Base-by-base conservation (phyloP, 2,888 invertebrate genomes). In the Spilosoma lubricipeda region DNA sequence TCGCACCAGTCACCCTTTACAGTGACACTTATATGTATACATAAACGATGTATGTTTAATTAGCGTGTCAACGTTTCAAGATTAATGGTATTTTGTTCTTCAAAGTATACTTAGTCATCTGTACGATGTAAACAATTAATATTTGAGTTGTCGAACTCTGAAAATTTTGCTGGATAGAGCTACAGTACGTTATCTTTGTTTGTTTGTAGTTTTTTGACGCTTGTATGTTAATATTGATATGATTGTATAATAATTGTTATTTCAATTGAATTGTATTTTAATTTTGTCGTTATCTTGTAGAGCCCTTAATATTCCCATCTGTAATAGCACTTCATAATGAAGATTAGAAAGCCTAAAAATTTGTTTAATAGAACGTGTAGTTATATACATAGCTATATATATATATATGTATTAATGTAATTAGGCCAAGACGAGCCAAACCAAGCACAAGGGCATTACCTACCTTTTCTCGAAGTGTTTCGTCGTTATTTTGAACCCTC, bases 1-100 rank as follows among this genome's bases (percentile, higher is more conserved):
- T 73, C 80, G 77, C 78, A 78, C 83, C 86, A 87, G 80, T 88
- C 88, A 89, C 90, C 90, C 91, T 82, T 89, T 84, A 84, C 83
- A 86, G 78, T 89, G 85, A 86, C 80, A 82, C 71, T 76, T 63
- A 63, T 39, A 42, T 75, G 75, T 79, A 78, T 72, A 77, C 76
- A 75, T 77, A 80, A 75, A 81, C 20, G 67, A 8, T 70, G 48
- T 72, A 74, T 66, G 73, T 75, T 85, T 81, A 83, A 85, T 83
- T 78, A 84, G 77, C 79, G 68, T 77, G 77, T 79, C 75, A 76
- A 73, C 72, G 70, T 79, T 77, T 77, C 74, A 77, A 77, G 74
- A 79, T 75, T 80, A 75, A 79, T 77, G 71, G 20, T 73, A 67
- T 75, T 74, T 63, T 70, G 71, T 75, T 68, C 67, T 72, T 63